Conservation (phyloP, 2,113 vertebrate genomes). For the Capreolus pygargus region DNA sequence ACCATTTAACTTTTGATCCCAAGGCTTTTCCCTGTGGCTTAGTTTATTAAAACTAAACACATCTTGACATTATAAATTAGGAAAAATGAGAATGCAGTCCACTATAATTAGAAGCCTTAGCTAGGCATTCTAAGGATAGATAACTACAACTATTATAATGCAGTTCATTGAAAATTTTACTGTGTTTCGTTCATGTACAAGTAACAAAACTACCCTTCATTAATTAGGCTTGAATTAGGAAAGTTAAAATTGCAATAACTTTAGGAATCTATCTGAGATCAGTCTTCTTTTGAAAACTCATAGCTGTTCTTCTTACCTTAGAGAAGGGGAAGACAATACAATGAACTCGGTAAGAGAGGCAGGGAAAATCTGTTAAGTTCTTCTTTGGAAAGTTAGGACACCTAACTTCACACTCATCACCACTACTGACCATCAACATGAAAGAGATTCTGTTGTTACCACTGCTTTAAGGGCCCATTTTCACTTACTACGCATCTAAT, state of each 20-base stretch:
- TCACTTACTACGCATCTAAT: neutral
- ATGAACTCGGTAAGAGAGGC: rapidly evolving
- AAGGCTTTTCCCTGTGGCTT: conserved; percentile 66
- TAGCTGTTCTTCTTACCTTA: neutral
- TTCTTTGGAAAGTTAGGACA: neutral
- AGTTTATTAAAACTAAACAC: conserved; percentile 78
- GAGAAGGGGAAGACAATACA: neutral
- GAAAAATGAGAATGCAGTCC: conserved; percentile 64
- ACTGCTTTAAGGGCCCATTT: neutral
- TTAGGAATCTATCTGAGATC: neutral
- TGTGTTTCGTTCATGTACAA: conserved; percentile 70
- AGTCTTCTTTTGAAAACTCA: neutral
- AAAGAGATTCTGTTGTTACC: neutral
- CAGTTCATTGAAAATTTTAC: conserved; percentile 70
- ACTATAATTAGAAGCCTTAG: conserved; percentile 68
- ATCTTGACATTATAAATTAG: conserved; percentile 72
- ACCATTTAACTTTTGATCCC: conserved; percentile 74
- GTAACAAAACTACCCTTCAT: conserved; percentile 75
- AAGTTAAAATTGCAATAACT: conserved; percentile 61
- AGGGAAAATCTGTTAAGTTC: neutral
- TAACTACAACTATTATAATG: conserved; percentile 48
- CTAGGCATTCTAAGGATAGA: conserved; percentile 42
- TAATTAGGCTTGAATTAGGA: conserved; percentile 73
- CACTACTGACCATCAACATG: neutral
- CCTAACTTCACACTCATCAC: neutral